phyloP scores from a whole-genome alignment of 2,888 invertebrate species.

The Bombylius major region DNA sequence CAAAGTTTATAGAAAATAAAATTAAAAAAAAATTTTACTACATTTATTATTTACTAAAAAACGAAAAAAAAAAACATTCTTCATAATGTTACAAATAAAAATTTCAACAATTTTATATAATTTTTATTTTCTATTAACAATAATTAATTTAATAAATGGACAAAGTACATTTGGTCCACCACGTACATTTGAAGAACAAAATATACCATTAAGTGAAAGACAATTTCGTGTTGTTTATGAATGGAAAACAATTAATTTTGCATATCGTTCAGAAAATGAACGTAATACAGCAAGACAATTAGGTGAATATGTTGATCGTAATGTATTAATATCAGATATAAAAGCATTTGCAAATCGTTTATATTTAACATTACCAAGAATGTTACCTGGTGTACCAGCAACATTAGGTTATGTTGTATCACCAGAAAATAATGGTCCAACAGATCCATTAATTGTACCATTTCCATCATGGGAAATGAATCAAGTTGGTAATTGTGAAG shows the following conservation, averaged over 20 bases:
- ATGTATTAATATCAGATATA: conserved; percentile 55
- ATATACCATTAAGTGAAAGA: conserved; percentile 20
- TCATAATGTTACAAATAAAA: too few relatives aligned
- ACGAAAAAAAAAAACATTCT: too few relatives aligned
- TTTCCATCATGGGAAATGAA: conserved; percentile 64
- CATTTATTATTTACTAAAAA: too few relatives aligned
- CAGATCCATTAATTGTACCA: conserved; percentile 48
- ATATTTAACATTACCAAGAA: conserved; percentile 56
- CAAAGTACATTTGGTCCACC: conserved; percentile 4
- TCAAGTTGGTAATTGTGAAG: conserved; percentile 49
- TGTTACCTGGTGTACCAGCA: conserved; percentile 57
- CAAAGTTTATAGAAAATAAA: too few relatives aligned
- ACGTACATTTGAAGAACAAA: conserved; percentile 12
- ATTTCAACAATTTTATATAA: too few relatives aligned
- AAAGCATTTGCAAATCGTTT: conserved; percentile 53
- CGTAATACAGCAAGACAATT: conserved; percentile 42
- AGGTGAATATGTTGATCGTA: conserved; percentile 50
- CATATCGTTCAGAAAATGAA: conserved; percentile 47
- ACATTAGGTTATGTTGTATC: conserved; percentile 48
- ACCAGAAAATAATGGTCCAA: conserved; percentile 32
- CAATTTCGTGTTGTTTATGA: conserved; percentile 58
- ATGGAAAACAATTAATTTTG: conserved; percentile 58
- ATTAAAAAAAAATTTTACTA: too few relatives aligned
- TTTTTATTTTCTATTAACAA: too few relatives aligned
- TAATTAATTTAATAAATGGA: not conserved